These are phyloP conservation scores for Rhabdomys dilectus DNA, from an alignment of 2,113 vertebrate genomes.

Conservation along the genomic window DNA sequence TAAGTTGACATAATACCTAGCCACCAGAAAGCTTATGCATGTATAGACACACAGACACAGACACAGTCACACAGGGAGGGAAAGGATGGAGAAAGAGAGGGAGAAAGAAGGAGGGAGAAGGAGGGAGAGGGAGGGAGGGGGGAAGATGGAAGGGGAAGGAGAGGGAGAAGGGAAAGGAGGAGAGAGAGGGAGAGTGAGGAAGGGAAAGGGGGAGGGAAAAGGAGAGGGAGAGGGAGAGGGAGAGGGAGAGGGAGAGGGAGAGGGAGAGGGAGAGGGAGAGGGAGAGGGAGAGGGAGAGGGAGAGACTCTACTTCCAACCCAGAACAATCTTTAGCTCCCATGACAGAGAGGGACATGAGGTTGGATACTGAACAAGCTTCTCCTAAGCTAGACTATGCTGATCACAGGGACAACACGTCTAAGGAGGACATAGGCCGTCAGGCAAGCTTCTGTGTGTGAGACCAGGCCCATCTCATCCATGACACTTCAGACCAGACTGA, in stretches of 20 bases:
- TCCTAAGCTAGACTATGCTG: background rate
- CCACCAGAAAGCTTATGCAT: background rate
- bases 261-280: background rate
- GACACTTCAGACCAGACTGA: background rate
- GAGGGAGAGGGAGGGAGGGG: background rate
- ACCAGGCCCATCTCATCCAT: background rate
- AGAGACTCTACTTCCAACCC: background rate
- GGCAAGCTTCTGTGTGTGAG: background rate
- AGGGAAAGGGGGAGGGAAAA: no score
- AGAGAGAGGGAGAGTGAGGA: no score
- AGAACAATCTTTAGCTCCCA: background rate
- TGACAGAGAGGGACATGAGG: no score
- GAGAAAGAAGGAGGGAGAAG: no score
- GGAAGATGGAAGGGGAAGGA: no score
- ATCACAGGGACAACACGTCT: background rate
- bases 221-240: no score
- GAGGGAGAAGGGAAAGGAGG: no score
- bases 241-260: no score
- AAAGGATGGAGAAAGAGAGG: background rate
- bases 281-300: no score
- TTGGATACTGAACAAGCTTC: background rate
- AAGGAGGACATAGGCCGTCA: fast-evolving
- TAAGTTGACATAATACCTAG: background rate
- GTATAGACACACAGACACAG: background rate
- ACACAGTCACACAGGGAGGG: background rate